phyloP scores from a whole-genome alignment of 2,888 invertebrate genomes.

The Timandra comae region DNA sequence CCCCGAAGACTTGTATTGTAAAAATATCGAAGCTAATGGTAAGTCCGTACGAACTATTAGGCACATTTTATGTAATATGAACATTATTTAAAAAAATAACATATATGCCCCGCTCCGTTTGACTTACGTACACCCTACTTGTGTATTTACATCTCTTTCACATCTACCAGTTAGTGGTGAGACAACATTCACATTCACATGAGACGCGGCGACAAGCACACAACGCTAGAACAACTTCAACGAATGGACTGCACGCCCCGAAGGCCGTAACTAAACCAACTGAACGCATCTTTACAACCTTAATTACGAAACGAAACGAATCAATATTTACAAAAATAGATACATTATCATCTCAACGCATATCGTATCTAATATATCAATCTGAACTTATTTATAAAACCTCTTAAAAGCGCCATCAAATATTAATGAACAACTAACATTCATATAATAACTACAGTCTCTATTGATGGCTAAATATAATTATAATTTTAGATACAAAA shows the following conservation, averaged over 20 bases:
- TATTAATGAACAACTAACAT: constrained; percentile 61
- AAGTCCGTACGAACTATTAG: constrained; percentile 55
- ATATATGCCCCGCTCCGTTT: constrained; percentile 56
- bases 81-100: constrained; percentile 29
- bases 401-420: constrained; percentile 51
- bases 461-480: constrained; percentile 52
- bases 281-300: constrained; percentile 26
- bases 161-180: constrained; percentile 34
- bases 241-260: constrained; percentile 30
- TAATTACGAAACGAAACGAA: constrained; percentile 25
- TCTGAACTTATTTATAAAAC: constrained; percentile 38
- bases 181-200: constrained; percentile 31
- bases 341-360: constrained; percentile 22
- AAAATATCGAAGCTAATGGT: constrained; percentile 46
- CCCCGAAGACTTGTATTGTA: constrained; percentile 17
- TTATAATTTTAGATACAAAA: constrained; percentile 36
- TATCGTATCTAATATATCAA: constrained; percentile 28
- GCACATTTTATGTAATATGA: constrained; percentile 61
- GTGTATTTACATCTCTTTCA: constrained; percentile 53
- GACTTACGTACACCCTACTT: constrained; percentile 21
- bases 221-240: constrained; percentile 22
- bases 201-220: constrained; percentile 22
- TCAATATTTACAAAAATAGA: constrained; percentile 50
- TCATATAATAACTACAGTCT: constrained; percentile 68
- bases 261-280: constrained; percentile 25